A percentile compares a stretch with the other conserved stretches of the same genome.
Evolutionary conservation across 92 coral and sea anemone species (phyloP).

Genomic region (Hydrozoanthus gracilis): DNA sequence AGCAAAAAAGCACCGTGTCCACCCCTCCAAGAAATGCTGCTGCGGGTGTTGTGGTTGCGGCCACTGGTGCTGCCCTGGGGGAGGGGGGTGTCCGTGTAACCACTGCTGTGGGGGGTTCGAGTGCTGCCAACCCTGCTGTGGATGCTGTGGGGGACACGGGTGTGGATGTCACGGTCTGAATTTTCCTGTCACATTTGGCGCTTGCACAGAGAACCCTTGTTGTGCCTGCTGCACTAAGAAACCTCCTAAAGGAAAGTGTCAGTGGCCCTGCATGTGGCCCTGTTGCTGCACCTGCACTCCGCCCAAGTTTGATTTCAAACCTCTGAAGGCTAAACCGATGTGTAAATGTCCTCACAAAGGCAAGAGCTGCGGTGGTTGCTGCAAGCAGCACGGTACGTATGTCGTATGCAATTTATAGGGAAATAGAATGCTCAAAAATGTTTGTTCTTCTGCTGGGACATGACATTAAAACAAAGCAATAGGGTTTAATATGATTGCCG

Average conservation of each 20-base stretch:
- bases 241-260: slow-evolving; percentile 85
- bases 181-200: slow-evolving; percentile 90
- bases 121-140: slow-evolving; percentile 83
- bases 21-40: slow-evolving; percentile 44
- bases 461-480: no score
- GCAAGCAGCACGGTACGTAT: slow-evolving; percentile 56
- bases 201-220: slow-evolving; percentile 88
- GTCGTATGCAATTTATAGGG: background rate
- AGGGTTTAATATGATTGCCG: no score
- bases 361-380: slow-evolving; percentile 58
- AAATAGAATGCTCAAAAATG: background rate
- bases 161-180: slow-evolving; percentile 80
- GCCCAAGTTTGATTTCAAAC: slow-evolving; percentile 77
- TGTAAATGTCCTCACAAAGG: slow-evolving; percentile 78
- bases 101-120: slow-evolving; percentile 94
- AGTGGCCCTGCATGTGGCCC: slow-evolving; percentile 97
- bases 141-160: slow-evolving; percentile 68
- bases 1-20: background rate
- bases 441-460: background rate
- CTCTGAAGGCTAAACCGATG: slow-evolving; percentile 85
- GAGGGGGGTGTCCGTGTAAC: slow-evolving; percentile 82
- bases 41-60: slow-evolving; percentile 73
- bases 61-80: slow-evolving; percentile 52
- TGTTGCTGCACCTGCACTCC: slow-evolving; percentile 89
- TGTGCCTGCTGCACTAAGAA: slow-evolving; percentile 88